phyloP scores from a whole-genome alignment of 1,140 invertebrate genomes.

The Hypothenemus hampei region DNA sequence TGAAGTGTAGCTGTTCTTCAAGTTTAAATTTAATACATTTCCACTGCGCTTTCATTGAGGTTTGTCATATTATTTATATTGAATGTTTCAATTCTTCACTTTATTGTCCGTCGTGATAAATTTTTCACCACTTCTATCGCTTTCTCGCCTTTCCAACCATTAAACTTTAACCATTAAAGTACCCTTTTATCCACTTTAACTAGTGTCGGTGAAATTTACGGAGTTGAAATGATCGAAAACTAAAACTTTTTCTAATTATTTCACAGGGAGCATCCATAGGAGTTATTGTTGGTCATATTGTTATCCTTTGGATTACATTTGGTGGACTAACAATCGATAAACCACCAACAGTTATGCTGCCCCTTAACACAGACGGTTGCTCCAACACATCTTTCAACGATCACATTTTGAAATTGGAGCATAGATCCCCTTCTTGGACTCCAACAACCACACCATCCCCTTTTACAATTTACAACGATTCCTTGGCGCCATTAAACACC shows the following conservation, averaged over 20 bases:
- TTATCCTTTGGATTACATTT: slow-evolving; percentile 62
- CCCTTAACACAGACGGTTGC: slow-evolving; percentile 58
- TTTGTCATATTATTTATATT: too few species aligned
- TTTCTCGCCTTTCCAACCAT: neutral
- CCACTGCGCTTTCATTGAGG: too few species aligned
- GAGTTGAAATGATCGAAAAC: neutral
- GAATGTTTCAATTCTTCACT: too few species aligned
- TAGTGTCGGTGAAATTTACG: neutral
- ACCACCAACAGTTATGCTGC: slow-evolving; percentile 46
- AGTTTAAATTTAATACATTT: too few species aligned
- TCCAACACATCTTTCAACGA: slow-evolving; percentile 60
- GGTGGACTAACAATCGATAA: slow-evolving; percentile 54
- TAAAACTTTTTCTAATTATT: neutral
- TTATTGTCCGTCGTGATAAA: neutral
- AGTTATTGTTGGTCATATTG: slow-evolving; percentile 60
- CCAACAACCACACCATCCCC: slow-evolving; percentile 32
- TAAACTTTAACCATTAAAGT: neutral
- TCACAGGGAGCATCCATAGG: slow-evolving; percentile 61
- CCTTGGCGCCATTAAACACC: slow-evolving; percentile 19
- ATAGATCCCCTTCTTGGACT: slow-evolving; percentile 28
- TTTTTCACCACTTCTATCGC: neutral
- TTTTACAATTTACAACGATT: slow-evolving; percentile 29
- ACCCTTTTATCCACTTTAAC: neutral
- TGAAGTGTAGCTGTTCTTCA: too few species aligned
- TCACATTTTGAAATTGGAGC: slow-evolving; percentile 47